These are phyloP conservation scores for Apocheima hispidaria DNA, from an alignment of 2,888 invertebrate genomes.

Conservation along the genomic window DNA sequence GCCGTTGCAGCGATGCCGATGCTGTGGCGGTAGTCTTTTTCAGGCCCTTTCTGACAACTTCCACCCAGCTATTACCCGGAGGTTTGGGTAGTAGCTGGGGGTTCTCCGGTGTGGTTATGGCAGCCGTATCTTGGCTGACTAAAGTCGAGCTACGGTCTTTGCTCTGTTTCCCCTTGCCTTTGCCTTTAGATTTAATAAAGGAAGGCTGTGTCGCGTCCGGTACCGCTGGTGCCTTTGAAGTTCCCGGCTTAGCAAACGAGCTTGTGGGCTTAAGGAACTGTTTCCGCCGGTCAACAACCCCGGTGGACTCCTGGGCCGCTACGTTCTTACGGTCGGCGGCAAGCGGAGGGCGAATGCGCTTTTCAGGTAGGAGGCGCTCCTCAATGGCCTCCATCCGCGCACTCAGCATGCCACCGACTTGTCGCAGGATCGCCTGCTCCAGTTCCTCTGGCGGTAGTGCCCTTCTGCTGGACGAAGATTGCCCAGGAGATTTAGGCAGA, in stretches of 20 bases:
- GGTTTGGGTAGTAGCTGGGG: background rate
- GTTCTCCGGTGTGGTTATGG: no score
- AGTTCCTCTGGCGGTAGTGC: no score
- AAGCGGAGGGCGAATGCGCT: no score
- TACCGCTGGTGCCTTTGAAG: no score
- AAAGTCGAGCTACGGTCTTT: background rate
- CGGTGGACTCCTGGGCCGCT: background rate
- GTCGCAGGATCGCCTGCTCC: no score
- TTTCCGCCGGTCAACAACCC: background rate
- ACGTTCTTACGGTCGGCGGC: no score
- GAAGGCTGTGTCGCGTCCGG: background rate
- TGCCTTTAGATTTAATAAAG: background rate
- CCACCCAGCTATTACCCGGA: background rate
- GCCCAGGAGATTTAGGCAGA: no score
- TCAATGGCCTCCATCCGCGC: no score
- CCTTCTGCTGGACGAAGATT: no score
- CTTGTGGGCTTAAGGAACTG: background rate
- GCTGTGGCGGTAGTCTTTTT: background rate
- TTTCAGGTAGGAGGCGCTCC: no score
- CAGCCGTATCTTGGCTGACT: background rate
- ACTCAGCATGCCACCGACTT: no score
- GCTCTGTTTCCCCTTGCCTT: background rate
- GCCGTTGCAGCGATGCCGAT: background rate
- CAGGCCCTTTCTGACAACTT: background rate
- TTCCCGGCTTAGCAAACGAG: background rate